A percentile compares a stretch with the other conserved stretches of the same genome.
phyloP scores from a whole-genome alignment of 2,888 invertebrate species.

The Synanthedon formicaeformis region DNA sequence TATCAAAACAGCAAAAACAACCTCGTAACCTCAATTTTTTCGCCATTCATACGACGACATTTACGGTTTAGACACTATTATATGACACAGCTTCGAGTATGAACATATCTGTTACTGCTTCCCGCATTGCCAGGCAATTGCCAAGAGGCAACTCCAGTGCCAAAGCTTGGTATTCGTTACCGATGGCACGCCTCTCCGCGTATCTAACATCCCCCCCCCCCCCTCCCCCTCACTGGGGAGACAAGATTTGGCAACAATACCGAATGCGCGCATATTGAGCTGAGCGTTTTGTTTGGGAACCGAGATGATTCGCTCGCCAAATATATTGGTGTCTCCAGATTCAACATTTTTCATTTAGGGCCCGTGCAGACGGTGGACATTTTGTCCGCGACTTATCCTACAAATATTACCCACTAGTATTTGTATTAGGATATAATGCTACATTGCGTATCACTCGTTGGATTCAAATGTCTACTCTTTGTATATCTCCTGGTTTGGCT shows the following conservation, averaged over 20 bases:
- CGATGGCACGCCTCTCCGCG: slow-evolving; percentile 18
- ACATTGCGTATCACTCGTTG: too few species aligned
- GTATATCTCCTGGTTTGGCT: too few species aligned
- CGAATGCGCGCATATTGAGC: slow-evolving; percentile 54
- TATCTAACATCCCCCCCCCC: slow-evolving; percentile 15
- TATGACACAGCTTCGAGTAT: slow-evolving; percentile 7
- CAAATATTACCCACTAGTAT: too few species aligned
- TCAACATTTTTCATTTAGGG: slow-evolving; percentile 13
- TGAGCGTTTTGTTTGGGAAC: slow-evolving; percentile 48
- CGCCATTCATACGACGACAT: slow-evolving; percentile 18
- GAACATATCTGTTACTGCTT: not conserved
- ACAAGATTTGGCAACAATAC: slow-evolving; percentile 49
- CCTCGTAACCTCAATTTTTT: slow-evolving; percentile 32
- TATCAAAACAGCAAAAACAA: slow-evolving; percentile 15
- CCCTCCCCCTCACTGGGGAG: slow-evolving; percentile 17
- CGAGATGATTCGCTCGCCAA: slow-evolving; percentile 33
- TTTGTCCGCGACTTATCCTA: too few species aligned
- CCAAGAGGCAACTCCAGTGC: slow-evolving; percentile 45
- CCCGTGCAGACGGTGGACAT: too few species aligned
- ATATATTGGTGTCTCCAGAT: slow-evolving; percentile 46
- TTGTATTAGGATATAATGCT: too few species aligned
- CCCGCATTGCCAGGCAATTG: slow-evolving; percentile 30
- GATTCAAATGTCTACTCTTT: too few species aligned
- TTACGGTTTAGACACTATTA: slow-evolving; percentile 25
- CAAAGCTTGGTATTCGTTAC: slow-evolving; percentile 45